Conservation (phyloP, 2,113 vertebrate genomes). For the Epinephelus cyanopodus region DNA sequence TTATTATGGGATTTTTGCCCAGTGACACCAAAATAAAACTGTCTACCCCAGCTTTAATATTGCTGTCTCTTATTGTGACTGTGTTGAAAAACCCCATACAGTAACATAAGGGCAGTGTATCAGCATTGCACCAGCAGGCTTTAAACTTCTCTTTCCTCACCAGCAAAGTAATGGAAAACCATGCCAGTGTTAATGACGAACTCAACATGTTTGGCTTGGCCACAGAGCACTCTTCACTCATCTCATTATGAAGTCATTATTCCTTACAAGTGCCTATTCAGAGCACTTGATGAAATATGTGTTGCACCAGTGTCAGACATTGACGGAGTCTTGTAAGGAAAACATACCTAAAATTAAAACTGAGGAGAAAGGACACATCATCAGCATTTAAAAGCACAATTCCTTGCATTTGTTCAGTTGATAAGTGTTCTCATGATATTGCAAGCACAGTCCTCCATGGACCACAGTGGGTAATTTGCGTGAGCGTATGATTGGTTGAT, state of each 20-base stretch:
- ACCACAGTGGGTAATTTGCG: constrained; percentile 20
- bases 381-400: not conserved
- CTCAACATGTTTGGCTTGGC: not conserved
- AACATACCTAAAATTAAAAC: not conserved
- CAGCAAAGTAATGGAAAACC: not conserved
- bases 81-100: not conserved
- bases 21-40: too few species aligned
- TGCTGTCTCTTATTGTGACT: too few species aligned
- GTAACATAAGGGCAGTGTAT: not conserved
- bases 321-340: not conserved
- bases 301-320: not conserved
- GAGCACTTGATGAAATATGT: not conserved
- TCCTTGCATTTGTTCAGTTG: not conserved
- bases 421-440: not conserved
- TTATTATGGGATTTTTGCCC: too few species aligned
- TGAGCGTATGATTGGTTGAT: not conserved
- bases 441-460: not conserved
- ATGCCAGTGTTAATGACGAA: not conserved
- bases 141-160: not conserved
- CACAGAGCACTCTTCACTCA: not conserved
- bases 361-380: not conserved
- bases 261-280: not conserved
- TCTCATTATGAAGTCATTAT: not conserved
- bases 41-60: too few species aligned
- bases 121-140: not conserved